Evolutionary conservation across 2,113 vertebrate genomes (phyloP).

Genomic region (Crotophaga sulcirostris): DNA sequence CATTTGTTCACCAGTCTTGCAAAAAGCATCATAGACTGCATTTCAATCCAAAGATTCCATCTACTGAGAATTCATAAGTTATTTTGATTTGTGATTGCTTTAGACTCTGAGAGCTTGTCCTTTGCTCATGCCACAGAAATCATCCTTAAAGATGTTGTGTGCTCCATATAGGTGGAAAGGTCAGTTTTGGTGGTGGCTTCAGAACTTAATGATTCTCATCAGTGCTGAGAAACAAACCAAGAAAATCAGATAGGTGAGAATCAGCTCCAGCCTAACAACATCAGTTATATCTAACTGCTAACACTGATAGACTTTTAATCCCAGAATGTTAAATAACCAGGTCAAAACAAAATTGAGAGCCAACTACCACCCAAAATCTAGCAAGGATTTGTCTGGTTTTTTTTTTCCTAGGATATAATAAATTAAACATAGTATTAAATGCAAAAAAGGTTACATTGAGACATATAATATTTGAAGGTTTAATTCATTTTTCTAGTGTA

Average conservation of each 20-base stretch:
- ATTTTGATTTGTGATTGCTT: background rate
- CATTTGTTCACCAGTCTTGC: background rate
- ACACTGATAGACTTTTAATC: constrained; percentile 36
- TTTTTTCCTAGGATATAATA: constrained; percentile 66
- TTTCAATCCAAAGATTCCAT: background rate
- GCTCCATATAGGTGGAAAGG: background rate
- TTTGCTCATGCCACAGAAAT: background rate
- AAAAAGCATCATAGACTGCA: background rate
- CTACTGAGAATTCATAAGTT: background rate
- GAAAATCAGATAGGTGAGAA: background rate
- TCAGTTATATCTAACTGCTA: background rate
- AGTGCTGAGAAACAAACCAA: background rate
- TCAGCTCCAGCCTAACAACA: background rate
- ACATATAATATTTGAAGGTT: constrained; percentile 84
- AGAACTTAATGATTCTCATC: background rate
- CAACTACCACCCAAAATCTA: constrained; percentile 44
- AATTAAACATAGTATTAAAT: constrained; percentile 84
- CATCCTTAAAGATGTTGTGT: background rate
- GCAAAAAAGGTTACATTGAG: constrained; percentile 84
- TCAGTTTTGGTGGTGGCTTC: background rate
- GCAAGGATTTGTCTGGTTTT: constrained; percentile 45
- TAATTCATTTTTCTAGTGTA: constrained; percentile 86
- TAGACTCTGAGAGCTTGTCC: background rate
- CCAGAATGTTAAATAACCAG: background rate
- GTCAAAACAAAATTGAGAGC: constrained; percentile 24